Evolutionary conservation across 2,113 vertebrate species (phyloP), one percentile per base, ranked within the genome.

Genomic region (Mesembrinibis cayennensis): DNA sequence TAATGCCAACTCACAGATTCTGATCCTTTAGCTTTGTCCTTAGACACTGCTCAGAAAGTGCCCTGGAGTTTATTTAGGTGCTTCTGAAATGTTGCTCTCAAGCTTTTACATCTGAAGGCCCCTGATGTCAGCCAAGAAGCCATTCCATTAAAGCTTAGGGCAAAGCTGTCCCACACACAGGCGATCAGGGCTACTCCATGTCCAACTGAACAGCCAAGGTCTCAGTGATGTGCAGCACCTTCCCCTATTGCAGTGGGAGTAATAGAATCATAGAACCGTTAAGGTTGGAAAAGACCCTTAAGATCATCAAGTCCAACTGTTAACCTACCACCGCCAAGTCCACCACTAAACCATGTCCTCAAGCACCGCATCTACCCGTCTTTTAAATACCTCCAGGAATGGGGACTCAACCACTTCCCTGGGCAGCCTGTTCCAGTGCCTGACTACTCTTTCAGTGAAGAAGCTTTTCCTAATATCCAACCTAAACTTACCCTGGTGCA

Each of bases 221-320:
- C 59, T 52, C 53, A 27, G 42, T 1, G 2, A 4, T 21, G 6
- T 34, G 34, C 7, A 40, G 21, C 12, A n/a, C 7, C 69, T 47
- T 49, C 17, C 4, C 13, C 16, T 7, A 8, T 17, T 1, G 0
- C 40, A 58, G 10, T 56, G 9, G 4, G 19, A 80, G 25, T 4
- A 9, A 53, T 90, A 53, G n/a, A 38, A 38, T 38, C 38, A 38
- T 38, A 38, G 38, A 38, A 38, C 38, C 38, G 9, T 38, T 38
- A 38, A 38, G 38, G 38, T 38, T 38, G 38, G 38, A 38, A 38
- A 38, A 38, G 38, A 38, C 38, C 38, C 38, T 38, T 38, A 38
- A 38, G 38, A 38, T 38, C 38, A 38, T 38, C 38, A 9, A 38
- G 38, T 38, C 38, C 38, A 38, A 38, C 38, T 38, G 38, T 38